phyloP scores from a whole-genome alignment of 2,113 vertebrate species.

The Lanius collurio region DNA sequence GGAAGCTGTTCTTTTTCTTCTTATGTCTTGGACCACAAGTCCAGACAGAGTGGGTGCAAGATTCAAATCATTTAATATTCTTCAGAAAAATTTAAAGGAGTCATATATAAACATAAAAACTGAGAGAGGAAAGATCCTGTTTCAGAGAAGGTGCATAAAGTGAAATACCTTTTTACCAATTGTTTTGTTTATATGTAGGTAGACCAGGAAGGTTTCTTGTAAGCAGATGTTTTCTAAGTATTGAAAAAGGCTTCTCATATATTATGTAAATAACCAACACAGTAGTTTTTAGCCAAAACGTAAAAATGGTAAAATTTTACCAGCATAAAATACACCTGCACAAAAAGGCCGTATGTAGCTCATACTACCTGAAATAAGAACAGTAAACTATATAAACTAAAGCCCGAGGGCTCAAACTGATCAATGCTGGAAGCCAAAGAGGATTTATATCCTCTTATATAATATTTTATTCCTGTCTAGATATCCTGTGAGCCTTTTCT shows the following conservation, averaged over 20 bases:
- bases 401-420: conserved; percentile 26
- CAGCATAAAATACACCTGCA: not conserved
- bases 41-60: not conserved
- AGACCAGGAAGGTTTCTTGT: not conserved
- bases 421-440: conserved; percentile 25
- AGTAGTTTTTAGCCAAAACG: not conserved
- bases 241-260: not conserved
- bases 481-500: conserved; percentile 29
- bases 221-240: not conserved
- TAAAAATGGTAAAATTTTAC: not conserved
- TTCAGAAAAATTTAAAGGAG: not conserved
- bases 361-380: not conserved
- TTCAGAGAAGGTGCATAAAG: not conserved
- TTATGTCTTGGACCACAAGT: not conserved
- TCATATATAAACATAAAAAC: not conserved
- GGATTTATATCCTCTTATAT: conserved; percentile 10
- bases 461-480: not conserved
- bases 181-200: not conserved
- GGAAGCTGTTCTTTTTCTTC: not conserved
- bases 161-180: not conserved
- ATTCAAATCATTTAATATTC: not conserved
- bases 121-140: not conserved
- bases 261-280: not conserved
- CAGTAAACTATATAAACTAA: not conserved
- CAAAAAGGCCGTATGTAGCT: not conserved